Percentiles rank a stretch among this genome's conserved stretches.
Evolutionary conservation across 2,797 vertebrate species (phyloP).

Genomic region (Streptopelia turtur): DNA sequence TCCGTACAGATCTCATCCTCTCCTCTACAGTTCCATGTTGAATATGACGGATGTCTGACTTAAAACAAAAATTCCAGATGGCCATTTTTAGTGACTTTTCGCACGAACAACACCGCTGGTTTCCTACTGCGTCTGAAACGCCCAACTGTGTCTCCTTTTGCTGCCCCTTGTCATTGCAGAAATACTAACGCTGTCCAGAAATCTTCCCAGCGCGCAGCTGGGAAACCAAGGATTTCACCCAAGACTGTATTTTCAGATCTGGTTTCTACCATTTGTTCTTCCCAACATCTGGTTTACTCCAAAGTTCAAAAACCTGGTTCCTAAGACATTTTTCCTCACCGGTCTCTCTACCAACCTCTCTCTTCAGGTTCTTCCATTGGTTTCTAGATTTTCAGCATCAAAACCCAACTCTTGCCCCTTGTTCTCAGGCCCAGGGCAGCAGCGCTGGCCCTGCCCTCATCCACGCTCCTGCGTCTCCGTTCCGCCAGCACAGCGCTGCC

Average conservation of each 20-base stretch:
- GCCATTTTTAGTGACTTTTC: background rate
- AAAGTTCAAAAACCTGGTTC: background rate
- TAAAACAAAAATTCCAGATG: background rate
- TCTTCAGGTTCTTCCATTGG: background rate
- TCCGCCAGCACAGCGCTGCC: background rate
- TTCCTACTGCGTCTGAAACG: background rate
- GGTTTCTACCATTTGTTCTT: background rate
- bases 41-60: background rate
- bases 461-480: background rate
- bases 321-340: background rate
- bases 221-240: background rate
- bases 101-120: background rate
- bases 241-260: background rate
- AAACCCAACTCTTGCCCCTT: background rate
- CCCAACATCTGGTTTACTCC: background rate
- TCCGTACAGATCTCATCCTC: background rate
- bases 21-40: fast-evolving
- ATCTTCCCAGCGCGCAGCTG: background rate
- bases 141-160: background rate
- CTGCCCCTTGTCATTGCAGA: background rate
- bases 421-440: background rate
- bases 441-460: background rate
- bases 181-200: background rate
- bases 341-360: background rate
- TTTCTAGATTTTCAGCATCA: background rate